Conservation (phyloP, 2,888 invertebrate species). For the Myopa tessellatipennis region DNA sequence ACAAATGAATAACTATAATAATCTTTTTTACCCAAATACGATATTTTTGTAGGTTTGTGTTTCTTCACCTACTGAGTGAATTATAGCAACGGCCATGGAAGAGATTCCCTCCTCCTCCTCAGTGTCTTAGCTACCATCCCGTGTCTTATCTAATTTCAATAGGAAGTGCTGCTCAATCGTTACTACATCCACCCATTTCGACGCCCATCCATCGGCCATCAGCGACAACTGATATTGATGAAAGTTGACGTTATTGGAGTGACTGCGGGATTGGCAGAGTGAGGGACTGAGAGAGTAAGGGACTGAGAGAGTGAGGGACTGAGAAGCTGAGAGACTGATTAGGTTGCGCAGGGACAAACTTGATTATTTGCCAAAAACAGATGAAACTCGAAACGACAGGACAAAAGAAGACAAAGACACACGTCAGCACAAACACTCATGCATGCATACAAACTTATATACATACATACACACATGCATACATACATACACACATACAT, state of each 20-base stretch:
- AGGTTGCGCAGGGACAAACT: slow-evolving; percentile 39
- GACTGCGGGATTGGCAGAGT: neutral
- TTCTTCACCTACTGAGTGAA: too few relatives aligned
- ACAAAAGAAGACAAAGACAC: neutral
- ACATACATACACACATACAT: neutral
- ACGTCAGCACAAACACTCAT: neutral
- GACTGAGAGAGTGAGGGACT: slow-evolving; percentile 27
- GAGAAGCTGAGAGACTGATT: slow-evolving; percentile 44
- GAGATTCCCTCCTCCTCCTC: too few relatives aligned
- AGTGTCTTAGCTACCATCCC: too few relatives aligned
- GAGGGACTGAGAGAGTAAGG: neutral
- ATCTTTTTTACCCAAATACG: too few relatives aligned
- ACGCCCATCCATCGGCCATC: neutral
- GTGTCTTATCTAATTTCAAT: neutral
- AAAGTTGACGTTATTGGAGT: slow-evolving; percentile 44
- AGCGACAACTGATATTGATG: slow-evolving; percentile 45
- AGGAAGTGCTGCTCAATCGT: neutral
- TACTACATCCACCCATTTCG: neutral
- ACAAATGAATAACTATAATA: too few relatives aligned
- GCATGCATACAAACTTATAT: neutral
- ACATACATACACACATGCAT: neutral
- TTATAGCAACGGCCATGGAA: too few relatives aligned
- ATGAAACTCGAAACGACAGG: slow-evolving; percentile 23
- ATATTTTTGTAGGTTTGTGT: too few relatives aligned
- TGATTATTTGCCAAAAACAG: slow-evolving; percentile 54